Evolutionary conservation across 2,888 invertebrate species (phyloP).

Genomic region (Linnaemya tessellans): DNA sequence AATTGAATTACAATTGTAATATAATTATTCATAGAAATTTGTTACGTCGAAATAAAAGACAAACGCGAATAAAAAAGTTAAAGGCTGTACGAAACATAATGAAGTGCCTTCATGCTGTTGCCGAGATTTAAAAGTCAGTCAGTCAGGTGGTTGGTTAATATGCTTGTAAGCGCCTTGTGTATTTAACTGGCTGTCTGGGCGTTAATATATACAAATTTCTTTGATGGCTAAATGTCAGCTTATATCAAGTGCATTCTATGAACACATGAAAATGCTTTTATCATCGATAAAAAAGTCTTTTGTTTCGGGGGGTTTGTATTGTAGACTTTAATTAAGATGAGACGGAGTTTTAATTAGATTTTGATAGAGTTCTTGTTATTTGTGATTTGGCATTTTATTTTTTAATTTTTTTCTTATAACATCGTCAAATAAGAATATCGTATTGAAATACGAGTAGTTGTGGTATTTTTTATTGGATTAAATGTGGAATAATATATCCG

Average conservation of each 20-base stretch:
- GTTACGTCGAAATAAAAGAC: neutral
- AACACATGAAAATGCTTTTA: slow-evolving; percentile 47
- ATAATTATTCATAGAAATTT: slow-evolving; percentile 68
- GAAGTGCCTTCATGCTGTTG: slow-evolving; percentile 36
- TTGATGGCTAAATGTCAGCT: slow-evolving; percentile 61
- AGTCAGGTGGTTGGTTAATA: slow-evolving; percentile 36
- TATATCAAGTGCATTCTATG: slow-evolving; percentile 17
- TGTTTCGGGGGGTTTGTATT: slow-evolving; percentile 9
- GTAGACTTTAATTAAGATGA: slow-evolving; percentile 67
- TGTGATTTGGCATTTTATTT: neutral
- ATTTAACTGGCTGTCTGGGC: slow-evolving; percentile 19
- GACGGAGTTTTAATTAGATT: slow-evolving; percentile 57
- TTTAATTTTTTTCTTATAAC: too few species aligned
- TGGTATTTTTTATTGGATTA: too few species aligned
- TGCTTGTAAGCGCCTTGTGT: slow-evolving; percentile 7
- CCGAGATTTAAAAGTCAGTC: slow-evolving; percentile 60
- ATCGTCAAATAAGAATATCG: too few species aligned
- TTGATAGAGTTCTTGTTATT: neutral
- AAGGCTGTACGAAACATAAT: slow-evolving; percentile 37
- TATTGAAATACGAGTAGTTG: too few species aligned
- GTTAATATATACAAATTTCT: slow-evolving; percentile 50
- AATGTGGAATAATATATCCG: too few species aligned
- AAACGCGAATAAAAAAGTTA: slow-evolving; percentile 26
- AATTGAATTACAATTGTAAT: slow-evolving; percentile 72
- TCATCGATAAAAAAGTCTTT: slow-evolving; percentile 19